These are phyloP conservation scores for Auanema sp. DNA, from an alignment of 2,888 invertebrate species.

Conservation along the genomic window DNA sequence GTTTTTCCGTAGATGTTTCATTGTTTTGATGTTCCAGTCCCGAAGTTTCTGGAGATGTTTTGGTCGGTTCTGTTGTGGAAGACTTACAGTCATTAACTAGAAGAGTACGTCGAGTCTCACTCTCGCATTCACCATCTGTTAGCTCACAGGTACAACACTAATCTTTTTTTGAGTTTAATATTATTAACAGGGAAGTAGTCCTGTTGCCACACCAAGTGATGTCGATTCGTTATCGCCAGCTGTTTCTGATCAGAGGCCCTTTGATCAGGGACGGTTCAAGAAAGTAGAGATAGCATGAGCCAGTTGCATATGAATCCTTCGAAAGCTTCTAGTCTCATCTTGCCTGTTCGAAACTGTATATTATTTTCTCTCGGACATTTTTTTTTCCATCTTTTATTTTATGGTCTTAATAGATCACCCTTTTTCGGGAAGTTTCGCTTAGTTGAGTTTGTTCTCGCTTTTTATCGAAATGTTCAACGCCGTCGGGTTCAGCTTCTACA, in stretches of 20 bases:
- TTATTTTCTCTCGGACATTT: too few species aligned
- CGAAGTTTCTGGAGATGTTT: conserved; percentile 29
- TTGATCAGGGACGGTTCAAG: conserved; percentile 37
- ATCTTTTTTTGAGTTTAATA: too few species aligned
- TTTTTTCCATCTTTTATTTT: too few species aligned
- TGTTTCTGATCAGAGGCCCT: conserved; percentile 23
- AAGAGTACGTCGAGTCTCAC: conserved; percentile 48
- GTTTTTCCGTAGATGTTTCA: not conserved
- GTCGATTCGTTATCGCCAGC: conserved; percentile 17
- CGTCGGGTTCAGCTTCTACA: too few species aligned
- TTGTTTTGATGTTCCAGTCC: too few species aligned
- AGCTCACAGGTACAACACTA: conserved; percentile 16
- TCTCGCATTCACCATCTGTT: conserved; percentile 28
- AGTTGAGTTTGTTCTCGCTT: too few species aligned
- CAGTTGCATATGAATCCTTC: too few species aligned
- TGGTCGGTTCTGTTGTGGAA: conserved; percentile 56
- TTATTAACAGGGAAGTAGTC: conserved; percentile 20
- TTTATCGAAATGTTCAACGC: too few species aligned
- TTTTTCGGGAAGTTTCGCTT: too few species aligned
- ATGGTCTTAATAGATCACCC: too few species aligned
- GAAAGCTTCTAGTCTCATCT: too few species aligned
- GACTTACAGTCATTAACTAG: conserved; percentile 57
- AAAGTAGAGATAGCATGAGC: conserved; percentile 26
- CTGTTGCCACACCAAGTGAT: conserved; percentile 15
- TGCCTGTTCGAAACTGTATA: too few species aligned